These are phyloP conservation scores for Zosterops lateralis DNA, from an alignment of 2,113 vertebrate species.

Conservation along the genomic window DNA sequence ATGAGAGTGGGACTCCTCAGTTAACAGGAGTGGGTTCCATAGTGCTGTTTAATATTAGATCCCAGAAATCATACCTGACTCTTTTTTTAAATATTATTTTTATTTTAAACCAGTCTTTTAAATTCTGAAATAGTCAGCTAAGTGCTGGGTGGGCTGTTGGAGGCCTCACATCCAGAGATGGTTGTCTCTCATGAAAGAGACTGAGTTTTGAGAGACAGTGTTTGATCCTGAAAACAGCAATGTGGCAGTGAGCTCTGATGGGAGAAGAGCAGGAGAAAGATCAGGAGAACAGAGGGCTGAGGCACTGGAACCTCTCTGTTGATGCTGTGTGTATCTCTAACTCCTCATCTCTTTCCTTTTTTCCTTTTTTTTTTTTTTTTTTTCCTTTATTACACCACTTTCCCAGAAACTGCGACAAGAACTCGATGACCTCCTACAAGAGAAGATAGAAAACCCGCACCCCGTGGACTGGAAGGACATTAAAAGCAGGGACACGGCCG, in stretches of 20 bases:
- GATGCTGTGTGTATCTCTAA: background rate
- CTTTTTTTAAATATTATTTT: background rate
- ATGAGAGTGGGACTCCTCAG: background rate
- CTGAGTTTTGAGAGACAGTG: background rate
- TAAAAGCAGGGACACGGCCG: constrained; percentile 87
- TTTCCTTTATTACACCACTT: background rate
- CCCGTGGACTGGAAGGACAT: constrained; percentile 90
- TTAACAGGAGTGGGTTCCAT: background rate
- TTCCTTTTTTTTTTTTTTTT: no score
- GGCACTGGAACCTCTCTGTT: background rate
- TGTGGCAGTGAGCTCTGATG: background rate
- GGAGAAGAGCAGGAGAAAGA: background rate
- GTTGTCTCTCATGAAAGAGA: background rate
- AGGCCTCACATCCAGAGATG: background rate
- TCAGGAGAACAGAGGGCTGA: background rate
- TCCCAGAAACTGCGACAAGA: constrained; percentile 86
- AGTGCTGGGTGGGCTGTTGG: background rate
- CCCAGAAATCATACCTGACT: background rate
- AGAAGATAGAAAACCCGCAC: constrained; percentile 89
- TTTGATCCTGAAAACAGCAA: background rate
- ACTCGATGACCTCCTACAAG: constrained; percentile 87
- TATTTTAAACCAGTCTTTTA: background rate
- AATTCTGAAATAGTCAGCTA: background rate
- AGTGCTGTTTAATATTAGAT: background rate
- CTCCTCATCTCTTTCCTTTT: background rate